Base-by-base conservation (phyloP, 2,797 vertebrate species). In the Ctenopoma kingsleyae region DNA sequence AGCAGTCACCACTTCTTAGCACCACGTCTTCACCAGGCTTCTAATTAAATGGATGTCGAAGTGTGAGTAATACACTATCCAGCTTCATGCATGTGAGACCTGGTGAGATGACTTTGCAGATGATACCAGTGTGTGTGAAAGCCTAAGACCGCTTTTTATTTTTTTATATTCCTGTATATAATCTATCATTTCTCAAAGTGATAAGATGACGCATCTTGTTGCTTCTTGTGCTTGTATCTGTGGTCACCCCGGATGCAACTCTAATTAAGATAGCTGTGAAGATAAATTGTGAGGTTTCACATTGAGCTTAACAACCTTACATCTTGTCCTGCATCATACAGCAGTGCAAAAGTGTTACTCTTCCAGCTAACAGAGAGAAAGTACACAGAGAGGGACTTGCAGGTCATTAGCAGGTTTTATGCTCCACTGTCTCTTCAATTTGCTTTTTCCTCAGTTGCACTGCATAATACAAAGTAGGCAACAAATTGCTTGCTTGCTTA, bases 11-110 rank as follows among this genome's bases (percentile, higher is more conserved):
- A 10, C 55, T 56, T 38, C 11, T 69, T 59, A 49, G 19, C 17
- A 23, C 25, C 25, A 19, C 41, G 8, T 58, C 16, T 27, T 27
- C 25, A 27, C 25, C 25, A 1, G 25, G 25, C 25, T 27, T 27
- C 11, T 54, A 61, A 52, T 63, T 74, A 61, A 75, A 44, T 41
- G 20, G 0, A 12, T 43, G 22, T 63, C 48, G n/a, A 64, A 20
- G 47, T 20, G 19, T 51, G 52, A 78, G 25, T 19, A 46, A 71
- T 23, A 23, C 19, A 59, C 10, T 47, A 53, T 54, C 8, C 68
- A 27, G 25, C 25, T 27, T 27, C 25, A 27, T 27, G 25, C 4
- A 35, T 32, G 46, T 12, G 20, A 13, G 40, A 79, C 41, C 50
- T 55, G 56, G 15, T 35, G 15, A 32, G 35, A 53, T 35, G 52